A percentile compares a stretch with the other conserved stretches of the same genome.
Conservation (phyloP, 2,797 vertebrate genomes). For the Syngnathus acus region DNA sequence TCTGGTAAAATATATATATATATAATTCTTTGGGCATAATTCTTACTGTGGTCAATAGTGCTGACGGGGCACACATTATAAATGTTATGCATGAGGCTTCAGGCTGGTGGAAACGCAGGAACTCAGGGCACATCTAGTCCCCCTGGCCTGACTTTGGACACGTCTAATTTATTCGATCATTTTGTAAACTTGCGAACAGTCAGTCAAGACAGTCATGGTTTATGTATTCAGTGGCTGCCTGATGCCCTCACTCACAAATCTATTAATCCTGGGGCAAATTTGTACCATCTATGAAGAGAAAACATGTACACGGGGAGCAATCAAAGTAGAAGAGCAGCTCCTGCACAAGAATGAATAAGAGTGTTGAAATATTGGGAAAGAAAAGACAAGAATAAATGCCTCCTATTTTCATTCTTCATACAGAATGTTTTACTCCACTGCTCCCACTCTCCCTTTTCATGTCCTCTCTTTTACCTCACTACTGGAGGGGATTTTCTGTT, state of each 20-base stretch:
- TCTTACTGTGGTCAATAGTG: too few species aligned
- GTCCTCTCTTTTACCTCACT: background rate
- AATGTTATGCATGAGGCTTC: too few species aligned
- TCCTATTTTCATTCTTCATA: background rate
- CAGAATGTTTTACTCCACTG: background rate
- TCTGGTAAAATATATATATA: too few species aligned
- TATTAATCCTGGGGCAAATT: background rate
- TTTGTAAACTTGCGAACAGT: background rate
- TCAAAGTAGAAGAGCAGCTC: conserved; percentile 1
- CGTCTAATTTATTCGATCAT: background rate
- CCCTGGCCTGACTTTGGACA: too few species aligned
- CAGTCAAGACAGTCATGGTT: background rate
- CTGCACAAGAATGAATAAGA: background rate
- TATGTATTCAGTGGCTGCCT: background rate
- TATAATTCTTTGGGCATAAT: too few species aligned
- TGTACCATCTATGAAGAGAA: background rate
- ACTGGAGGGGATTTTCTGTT: too few species aligned
- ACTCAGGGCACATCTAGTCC: too few species aligned
- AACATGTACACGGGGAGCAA: background rate
- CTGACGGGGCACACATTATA: too few species aligned
- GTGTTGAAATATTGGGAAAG: conserved; percentile 5
- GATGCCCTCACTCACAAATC: background rate
- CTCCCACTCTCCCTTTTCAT: background rate
- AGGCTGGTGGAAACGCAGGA: too few species aligned
- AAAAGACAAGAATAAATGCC: background rate